Base-by-base conservation (phyloP, 2,888 invertebrate species). In the Melanostoma mellinum region DNA sequence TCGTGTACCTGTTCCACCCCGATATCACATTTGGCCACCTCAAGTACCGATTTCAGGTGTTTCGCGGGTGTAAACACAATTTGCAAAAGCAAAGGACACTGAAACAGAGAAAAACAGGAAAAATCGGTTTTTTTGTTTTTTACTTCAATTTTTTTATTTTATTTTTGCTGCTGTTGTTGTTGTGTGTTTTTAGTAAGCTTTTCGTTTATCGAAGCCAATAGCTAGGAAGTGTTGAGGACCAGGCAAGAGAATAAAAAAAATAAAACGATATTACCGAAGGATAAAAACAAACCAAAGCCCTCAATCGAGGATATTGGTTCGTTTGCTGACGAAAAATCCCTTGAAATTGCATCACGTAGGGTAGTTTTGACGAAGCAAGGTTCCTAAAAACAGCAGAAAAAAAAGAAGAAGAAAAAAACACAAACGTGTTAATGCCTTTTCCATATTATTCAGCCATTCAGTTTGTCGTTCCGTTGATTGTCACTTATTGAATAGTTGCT, bases 401-500 rank as follows among this genome's bases (percentile, higher is more conserved):
- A 30, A 8, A 10, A 58, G 32, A 60, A 71, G 33, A 36, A 30
- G 3, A 56, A 38, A 8, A 10, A 61, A 32, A 33, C 60, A 82
- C 67, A 60, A 36, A 56, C 68, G 63, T 77, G 82, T 69, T 82
- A 77, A 77, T 77, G 73, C 82, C 71, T 55, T 69, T 46, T 50
- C 74, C 65, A 67, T 74, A 84, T 78, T 84, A 84, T 84, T 74
- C 84, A 84, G 65, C 60, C 74, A 78, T 74, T 84, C 84, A 84
- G 68, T 73, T 78, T 69, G 74, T 74, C 74, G 65, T 84, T 69
- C 42, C 71, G 74, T 78, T 78, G 78, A 84, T 84, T 84, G 84
- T 84, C 78, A 82, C 84, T 84, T 84, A 84, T 84, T 84, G 84
- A 84, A 84, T 84, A 84, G 78, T 78, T 78, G 78, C 84, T 84